Percentiles rank a stretch among this genome's conserved stretches.
Evolutionary conservation across 2,113 vertebrate species (phyloP).

Genomic region (Andinoacara biseriatus): DNA sequence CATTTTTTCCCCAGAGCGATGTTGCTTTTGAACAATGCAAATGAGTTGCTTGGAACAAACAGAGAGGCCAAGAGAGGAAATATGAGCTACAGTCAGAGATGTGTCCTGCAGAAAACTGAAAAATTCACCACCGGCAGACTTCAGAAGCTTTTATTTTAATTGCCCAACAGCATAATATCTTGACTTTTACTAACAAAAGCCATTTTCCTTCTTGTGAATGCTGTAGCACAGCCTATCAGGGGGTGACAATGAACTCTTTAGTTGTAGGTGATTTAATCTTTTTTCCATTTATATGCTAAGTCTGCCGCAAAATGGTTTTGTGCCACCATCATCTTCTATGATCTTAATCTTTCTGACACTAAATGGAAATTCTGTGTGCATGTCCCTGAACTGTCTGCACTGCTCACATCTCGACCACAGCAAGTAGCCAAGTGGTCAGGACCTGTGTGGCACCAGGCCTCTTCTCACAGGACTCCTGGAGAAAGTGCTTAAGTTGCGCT

Average conservation of each 20-base stretch:
- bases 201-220: conserved; percentile 34
- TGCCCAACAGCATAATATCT: not conserved
- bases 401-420: conserved; percentile 29
- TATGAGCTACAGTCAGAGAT: not conserved
- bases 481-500: conserved; percentile 4
- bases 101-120: not conserved
- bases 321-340: conserved; percentile 50
- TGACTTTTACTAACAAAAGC: conserved; percentile 23
- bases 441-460: conserved; percentile 10
- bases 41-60: conserved; percentile 10
- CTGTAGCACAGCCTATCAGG: conserved; percentile 26
- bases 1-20: not conserved
- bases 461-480: conserved; percentile 11
- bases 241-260: conserved; percentile 48
- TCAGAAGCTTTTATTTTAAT: conserved; percentile 15
- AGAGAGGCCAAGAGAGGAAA: not conserved
- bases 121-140: not conserved
- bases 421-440: conserved; percentile 32
- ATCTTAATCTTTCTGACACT: conserved; percentile 68
- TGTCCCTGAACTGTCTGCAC: conserved; percentile 5
- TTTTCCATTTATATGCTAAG: conserved; percentile 77
- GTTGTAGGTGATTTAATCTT: conserved; percentile 63
- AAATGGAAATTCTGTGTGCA: conserved; percentile 47
- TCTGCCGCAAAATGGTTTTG: conserved; percentile 49
- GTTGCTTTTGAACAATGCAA: conserved; percentile 15